phyloP scores from a whole-genome alignment of 2,113 vertebrate species.

The Egretta garzetta region DNA sequence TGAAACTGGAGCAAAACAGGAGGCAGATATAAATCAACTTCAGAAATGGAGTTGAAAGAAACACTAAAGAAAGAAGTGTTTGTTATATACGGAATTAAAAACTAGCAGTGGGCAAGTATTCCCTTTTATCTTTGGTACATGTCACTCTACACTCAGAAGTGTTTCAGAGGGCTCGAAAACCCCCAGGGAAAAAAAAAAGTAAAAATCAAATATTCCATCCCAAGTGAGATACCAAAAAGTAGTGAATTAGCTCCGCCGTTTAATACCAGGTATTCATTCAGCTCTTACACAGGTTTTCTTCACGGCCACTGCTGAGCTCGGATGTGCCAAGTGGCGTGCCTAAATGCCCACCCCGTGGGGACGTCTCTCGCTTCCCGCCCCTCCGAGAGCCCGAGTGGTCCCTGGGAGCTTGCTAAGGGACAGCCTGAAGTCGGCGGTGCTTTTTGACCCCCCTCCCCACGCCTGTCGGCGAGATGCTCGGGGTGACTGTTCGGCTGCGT shows the following conservation, averaged over 20 bases:
- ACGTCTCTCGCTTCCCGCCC: neutral
- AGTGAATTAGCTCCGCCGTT: neutral
- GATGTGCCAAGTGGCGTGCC: no score
- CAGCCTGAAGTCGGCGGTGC: neutral
- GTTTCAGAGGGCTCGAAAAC: neutral
- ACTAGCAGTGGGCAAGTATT: neutral
- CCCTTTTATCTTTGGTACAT: neutral
- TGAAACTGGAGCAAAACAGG: constrained; percentile 47
- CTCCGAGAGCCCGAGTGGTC: accelerated
- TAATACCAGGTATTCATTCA: neutral
- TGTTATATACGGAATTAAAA: constrained; percentile 15
- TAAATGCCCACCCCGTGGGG: neutral
- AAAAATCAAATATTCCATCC: neutral
- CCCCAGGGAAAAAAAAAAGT: neutral
- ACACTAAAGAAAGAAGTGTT: constrained; percentile 32
- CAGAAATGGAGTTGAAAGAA: constrained; percentile 37
- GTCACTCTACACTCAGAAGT: neutral
- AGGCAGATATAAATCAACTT: constrained; percentile 54
- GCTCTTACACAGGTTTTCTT: neutral
- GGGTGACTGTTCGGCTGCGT: neutral
- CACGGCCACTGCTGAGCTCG: accelerated
- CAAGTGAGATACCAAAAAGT: neutral
- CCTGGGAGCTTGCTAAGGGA: neutral
- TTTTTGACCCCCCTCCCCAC: neutral
- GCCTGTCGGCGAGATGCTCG: accelerated